Evolutionary conservation across 2,888 invertebrate species (phyloP).

Genomic region (Ennomos erosarius): DNA sequence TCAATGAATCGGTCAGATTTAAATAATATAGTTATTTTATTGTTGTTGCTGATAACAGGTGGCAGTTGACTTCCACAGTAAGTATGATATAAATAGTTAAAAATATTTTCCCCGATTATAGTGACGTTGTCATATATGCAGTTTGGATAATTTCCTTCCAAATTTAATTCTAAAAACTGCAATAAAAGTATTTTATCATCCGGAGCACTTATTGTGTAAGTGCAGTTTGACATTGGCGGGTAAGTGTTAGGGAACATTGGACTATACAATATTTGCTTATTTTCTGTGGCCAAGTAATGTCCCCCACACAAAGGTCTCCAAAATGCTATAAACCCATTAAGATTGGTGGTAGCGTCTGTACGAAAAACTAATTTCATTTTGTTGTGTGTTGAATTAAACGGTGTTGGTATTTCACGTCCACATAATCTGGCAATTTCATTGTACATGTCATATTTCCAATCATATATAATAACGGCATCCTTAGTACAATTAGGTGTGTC

Average conservation of each 20-base stretch:
- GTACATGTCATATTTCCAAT: conserved; percentile 84
- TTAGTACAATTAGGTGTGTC: conserved; percentile 88
- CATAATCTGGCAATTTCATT: conserved; percentile 86
- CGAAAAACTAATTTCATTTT: conserved; percentile 89
- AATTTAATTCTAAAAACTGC: conserved; percentile 86
- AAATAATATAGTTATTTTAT: conserved; percentile 78
- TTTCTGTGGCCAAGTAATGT: conserved; percentile 80
- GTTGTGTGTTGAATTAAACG: conserved; percentile 86
- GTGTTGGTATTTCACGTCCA: conserved; percentile 86
- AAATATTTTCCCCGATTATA: conserved; percentile 47
- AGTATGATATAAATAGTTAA: conserved; percentile 42
- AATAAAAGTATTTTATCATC: conserved; percentile 73
- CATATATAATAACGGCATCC: conserved; percentile 89
- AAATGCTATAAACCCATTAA: conserved; percentile 89
- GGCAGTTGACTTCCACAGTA: conserved; percentile 64
- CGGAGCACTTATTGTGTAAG: conserved; percentile 86
- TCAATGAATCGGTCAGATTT: conserved; percentile 84
- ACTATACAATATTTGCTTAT: conserved; percentile 85
- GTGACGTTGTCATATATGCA: conserved; percentile 85
- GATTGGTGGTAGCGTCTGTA: conserved; percentile 87
- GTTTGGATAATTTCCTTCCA: conserved; percentile 67
- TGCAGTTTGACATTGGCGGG: conserved; percentile 84
- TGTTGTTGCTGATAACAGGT: conserved; percentile 62
- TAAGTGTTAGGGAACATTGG: conserved; percentile 91
- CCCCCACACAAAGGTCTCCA: conserved; percentile 91